Evolutionary conservation across 1,140 invertebrate genomes (phyloP).

Genomic region (Dendrolimus punctatus): DNA sequence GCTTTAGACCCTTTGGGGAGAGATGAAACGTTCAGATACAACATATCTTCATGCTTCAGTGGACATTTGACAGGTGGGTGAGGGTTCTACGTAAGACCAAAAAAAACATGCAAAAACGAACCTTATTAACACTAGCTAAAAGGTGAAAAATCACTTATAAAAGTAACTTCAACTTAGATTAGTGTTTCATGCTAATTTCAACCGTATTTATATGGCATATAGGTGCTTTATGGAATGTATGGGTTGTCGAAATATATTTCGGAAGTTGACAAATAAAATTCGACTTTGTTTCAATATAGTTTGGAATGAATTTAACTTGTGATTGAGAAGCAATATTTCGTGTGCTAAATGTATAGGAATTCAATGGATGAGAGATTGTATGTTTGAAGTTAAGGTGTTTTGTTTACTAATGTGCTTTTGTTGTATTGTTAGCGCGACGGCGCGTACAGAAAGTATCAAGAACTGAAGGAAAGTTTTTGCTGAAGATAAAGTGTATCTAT

Average conservation of each 20-base stretch:
- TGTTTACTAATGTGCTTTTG: slow-evolving; percentile 13
- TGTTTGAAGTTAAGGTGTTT: slow-evolving; percentile 10
- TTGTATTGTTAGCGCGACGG: not conserved
- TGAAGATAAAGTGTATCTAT: too few species aligned
- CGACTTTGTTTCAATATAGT: not conserved
- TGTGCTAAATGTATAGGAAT: slow-evolving; percentile 7
- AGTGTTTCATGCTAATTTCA: too few species aligned
- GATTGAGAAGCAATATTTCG: too few species aligned
- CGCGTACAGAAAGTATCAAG: too few species aligned
- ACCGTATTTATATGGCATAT: too few species aligned
- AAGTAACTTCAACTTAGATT: too few species aligned
- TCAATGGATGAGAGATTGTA: slow-evolving; percentile 8
- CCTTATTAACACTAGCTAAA: slow-evolving; percentile 5
- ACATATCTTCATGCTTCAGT: slow-evolving; percentile 19
- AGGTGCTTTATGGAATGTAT: too few species aligned
- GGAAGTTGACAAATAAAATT: not conserved
- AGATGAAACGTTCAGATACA: slow-evolving; percentile 14
- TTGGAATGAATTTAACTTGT: not conserved
- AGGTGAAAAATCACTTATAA: slow-evolving; percentile 1
- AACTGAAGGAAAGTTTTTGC: too few species aligned
- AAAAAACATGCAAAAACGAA: too few species aligned
- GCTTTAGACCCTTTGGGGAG: slow-evolving; percentile 4
- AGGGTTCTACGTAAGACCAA: not conserved
- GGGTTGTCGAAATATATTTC: too few species aligned
- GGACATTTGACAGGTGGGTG: slow-evolving; percentile 17